Evolutionary conservation across 2,797 vertebrate species (phyloP), one percentile per base, ranked within the genome.

Genomic region (Vireo griseus): DNA sequence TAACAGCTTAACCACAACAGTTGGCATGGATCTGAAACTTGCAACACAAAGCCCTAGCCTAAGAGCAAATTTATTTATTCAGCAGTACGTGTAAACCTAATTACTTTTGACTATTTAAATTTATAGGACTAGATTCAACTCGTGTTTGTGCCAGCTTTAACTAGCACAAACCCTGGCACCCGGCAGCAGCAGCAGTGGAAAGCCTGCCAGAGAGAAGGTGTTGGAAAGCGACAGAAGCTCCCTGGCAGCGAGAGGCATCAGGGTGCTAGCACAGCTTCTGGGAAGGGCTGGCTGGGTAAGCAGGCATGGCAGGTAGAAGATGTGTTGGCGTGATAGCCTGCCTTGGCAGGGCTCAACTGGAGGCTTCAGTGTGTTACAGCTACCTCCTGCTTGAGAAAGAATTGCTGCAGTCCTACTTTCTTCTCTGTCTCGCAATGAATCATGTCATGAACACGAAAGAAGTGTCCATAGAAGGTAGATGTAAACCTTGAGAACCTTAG

Each of bases 61-160:
- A 86, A 90, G 86, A 83, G 42, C 51, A 95, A 93, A 95, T 92
- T 92, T 94, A 97, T 96, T 97, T 96, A 95, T 94, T 96, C 65
- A 44, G 92, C 93, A 94, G 78, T 90, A 91, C 18, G 22, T 95
- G 94, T 92, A 95, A 96, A 87, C 88, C 79, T 97, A 96, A 97
- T 97, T 97, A 96, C 93, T 95, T 95, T 87, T 92, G 94, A 95
- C 95, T 93, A 52, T 95, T 97, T 97, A 94, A 95, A 95, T 84
- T 95, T 95, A 88, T 79, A 95, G 91, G 77, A 92, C 86, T 90
- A 90, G 57, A 85, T 94, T 94, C 92, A 94, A 89, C 75, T 87
- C 47, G 2, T 92, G 84, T 91, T 95, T 88, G 57, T 95, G 91
- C 90, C 90, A 95, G 80, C 88, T 94, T 92, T 89, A 95, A 89